phyloP scores from a whole-genome alignment of 1,140 invertebrate genomes.

The Drosophila nannoptera region DNA sequence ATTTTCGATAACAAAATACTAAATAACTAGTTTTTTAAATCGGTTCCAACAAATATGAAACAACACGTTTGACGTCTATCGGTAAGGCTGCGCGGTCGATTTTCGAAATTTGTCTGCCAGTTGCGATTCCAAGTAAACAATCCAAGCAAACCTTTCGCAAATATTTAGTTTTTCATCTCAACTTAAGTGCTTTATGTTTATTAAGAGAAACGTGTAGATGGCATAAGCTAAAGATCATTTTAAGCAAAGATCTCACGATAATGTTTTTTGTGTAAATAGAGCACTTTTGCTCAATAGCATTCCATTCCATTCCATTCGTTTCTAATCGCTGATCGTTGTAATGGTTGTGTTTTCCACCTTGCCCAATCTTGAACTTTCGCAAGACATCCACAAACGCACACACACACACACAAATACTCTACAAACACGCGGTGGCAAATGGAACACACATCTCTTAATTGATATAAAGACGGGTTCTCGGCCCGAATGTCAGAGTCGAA shows the following conservation, averaged over 20 bases:
- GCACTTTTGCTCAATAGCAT: constrained; percentile 45
- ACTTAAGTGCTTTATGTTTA: constrained; percentile 28
- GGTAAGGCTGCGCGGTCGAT: background rate
- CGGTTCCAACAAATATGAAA: background rate
- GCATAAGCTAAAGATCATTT: constrained; percentile 7
- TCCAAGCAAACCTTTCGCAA: constrained; percentile 29
- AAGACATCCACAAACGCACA: constrained; percentile 56
- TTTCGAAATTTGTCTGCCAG: background rate
- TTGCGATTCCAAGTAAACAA: background rate
- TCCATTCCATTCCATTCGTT: constrained; percentile 38
- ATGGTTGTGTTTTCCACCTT: constrained; percentile 38
- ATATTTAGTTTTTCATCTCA: constrained; percentile 31
- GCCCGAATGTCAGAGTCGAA: constrained; percentile 19
- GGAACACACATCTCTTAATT: constrained; percentile 2
- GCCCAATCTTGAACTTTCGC: constrained; percentile 60
- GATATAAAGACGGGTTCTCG: constrained; percentile 39
- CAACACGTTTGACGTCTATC: background rate
- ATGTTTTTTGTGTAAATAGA: constrained; percentile 46
- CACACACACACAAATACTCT: constrained; percentile 31
- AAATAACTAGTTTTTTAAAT: constrained; percentile 6
- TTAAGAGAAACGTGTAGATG: background rate
- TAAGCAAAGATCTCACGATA: constrained; percentile 20
- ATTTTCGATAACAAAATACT: constrained; percentile 23
- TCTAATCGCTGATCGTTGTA: constrained; percentile 26
- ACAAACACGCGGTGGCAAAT: background rate